Evolutionary conservation across 2,113 vertebrate species (phyloP), one percentile per base, ranked within the genome.

Genomic region (Alethe diademata): DNA sequence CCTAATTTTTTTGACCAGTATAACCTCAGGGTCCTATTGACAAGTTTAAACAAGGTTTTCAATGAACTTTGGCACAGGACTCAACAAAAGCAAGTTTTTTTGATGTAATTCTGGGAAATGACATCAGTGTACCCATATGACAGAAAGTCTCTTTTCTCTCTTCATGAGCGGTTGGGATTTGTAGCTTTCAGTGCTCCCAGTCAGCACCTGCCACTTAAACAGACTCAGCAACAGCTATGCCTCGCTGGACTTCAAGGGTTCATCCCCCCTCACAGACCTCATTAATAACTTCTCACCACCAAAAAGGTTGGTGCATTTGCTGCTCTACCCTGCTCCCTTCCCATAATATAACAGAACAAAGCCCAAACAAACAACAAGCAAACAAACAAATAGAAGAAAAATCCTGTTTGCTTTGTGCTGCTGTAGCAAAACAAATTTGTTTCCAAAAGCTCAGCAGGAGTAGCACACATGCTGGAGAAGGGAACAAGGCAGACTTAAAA

Each of bases 91-190:
- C 11, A 78, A 82, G 24, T 0, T 85, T 75, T 82, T 54, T 36
- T 74, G 50, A 64, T 1, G 1, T 23, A 67, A 71, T 10, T 16
- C 11, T 5, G 4, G 33, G 26, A 86, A 82, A 90, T 56, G 19
- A 19, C 22, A 48, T 12, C 38, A 54, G 10, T 3, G 1, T 54
- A 58, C 3, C 20, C 28, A 31, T 2, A 1, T 2, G 2, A 53
- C 18, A 88, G 61, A 88, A 91, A 60, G 6, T 28, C 51, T 81
- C 38, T 72, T 73, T 56, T 61, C 19, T 22, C 6, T 54, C n/a
- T 56, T 36, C 14, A 1, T 43, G 29, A 38, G 24, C 11, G 26
- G 6, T 13, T 23, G 11, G 33, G 42, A 90, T 9, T 14, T 67
- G 23, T 40, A 58, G 19, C 2, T 69, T 11, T 65, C 40, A 26